phyloP scores from a whole-genome alignment of 2,113 vertebrate species.

The Pomatostomus ruficeps region DNA sequence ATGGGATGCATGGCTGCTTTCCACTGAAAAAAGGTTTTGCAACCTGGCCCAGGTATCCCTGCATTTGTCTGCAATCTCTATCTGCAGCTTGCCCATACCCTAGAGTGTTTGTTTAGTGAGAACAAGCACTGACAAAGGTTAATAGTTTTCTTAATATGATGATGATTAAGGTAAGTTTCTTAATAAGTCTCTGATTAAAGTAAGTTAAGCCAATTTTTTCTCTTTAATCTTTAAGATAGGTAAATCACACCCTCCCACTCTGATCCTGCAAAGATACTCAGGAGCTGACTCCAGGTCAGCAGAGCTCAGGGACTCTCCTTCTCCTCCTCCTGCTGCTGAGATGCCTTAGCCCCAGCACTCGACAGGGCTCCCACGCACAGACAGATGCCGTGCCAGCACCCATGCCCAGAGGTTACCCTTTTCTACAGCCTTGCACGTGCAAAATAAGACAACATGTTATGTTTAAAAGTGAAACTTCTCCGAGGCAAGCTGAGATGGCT shows the following conservation, averaged over 20 bases:
- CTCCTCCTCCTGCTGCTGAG: neutral
- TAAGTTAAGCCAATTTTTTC: neutral
- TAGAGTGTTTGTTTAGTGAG: neutral
- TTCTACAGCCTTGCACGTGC: neutral
- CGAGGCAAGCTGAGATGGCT: neutral
- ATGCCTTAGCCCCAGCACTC: neutral
- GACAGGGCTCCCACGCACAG: neutral
- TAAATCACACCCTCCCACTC: neutral
- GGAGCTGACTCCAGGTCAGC: neutral
- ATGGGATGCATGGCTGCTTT: neutral
- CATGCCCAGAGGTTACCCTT: neutral
- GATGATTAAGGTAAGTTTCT: neutral
- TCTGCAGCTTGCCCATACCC: neutral
- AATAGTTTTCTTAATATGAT: neutral
- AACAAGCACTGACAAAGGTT: neutral
- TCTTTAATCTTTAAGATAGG: constrained; percentile 19
- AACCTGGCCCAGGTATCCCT: neutral
- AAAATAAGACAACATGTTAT: neutral
- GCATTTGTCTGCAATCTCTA: neutral
- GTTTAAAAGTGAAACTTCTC: neutral
- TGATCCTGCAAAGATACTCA: neutral
- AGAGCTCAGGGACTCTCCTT: neutral
- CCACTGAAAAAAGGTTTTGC: neutral
- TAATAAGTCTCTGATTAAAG: neutral
- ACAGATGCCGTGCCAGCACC: neutral